phyloP scores from a whole-genome alignment of 2,797 vertebrate genomes.

The Tiaroga cobitis region DNA sequence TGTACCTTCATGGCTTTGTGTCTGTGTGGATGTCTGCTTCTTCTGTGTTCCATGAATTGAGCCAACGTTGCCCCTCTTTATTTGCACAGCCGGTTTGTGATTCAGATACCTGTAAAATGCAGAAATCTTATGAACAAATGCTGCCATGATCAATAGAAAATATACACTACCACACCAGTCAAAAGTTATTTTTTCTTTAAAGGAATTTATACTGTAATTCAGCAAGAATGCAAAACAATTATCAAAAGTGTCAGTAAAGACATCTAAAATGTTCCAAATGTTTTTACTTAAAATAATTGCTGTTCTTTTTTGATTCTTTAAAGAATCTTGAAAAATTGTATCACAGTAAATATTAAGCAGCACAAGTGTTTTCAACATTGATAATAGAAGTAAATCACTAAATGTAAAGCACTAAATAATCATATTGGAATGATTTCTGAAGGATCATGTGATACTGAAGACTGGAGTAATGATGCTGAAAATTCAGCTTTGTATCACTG shows the following conservation, averaged over 20 bases:
- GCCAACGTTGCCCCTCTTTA: not conserved
- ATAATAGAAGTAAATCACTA: not conserved
- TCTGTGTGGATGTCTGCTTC: conserved; percentile 12
- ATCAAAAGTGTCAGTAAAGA: not conserved
- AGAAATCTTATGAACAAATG: not conserved
- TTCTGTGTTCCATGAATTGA: not conserved
- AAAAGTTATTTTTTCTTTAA: not conserved
- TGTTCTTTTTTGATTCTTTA: not conserved
- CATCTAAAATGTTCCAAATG: not conserved
- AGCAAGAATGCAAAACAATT: not conserved
- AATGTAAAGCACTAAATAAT: not conserved
- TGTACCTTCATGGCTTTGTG: conserved; percentile 36
- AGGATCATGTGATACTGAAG: not conserved
- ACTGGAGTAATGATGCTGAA: not conserved
- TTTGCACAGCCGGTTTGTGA: not conserved
- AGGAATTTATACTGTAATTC: not conserved
- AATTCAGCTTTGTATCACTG: not conserved
- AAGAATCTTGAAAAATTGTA: not conserved
- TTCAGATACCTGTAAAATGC: not conserved
- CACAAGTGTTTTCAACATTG: not conserved
- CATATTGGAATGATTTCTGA: not conserved
- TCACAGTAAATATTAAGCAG: not conserved
- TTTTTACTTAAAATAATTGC: too few species aligned
- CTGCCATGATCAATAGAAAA: not conserved
- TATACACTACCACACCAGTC: not conserved